phyloP scores from a whole-genome alignment of 2,888 invertebrate genomes.

The Apodemia zela region DNA sequence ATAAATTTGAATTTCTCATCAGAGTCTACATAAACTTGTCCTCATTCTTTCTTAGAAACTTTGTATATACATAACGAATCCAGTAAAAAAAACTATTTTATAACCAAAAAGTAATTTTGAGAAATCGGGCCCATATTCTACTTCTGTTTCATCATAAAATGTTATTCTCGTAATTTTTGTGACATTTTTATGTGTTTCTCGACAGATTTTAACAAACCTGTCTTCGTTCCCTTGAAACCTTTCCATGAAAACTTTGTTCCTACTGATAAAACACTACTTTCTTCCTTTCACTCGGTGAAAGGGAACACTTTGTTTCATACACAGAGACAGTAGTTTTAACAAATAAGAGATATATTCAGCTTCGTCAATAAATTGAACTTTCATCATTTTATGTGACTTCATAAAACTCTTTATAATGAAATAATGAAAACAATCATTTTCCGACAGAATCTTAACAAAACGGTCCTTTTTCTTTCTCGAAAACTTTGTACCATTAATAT shows the following conservation, averaged over 20 bases:
- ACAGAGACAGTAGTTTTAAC: no score
- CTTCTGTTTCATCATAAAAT: slow-evolving; percentile 45
- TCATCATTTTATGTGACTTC: no score
- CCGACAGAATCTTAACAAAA: no score
- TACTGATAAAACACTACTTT: no score
- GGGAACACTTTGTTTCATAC: no score
- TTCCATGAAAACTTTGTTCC: slow-evolving; percentile 61
- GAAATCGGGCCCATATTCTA: slow-evolving; percentile 38
- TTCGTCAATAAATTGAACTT: no score
- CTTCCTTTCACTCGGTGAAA: no score
- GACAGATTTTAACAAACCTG: slow-evolving; percentile 45
- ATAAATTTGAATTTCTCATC: neutral
- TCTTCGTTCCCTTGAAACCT: slow-evolving; percentile 63
- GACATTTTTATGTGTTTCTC: slow-evolving; percentile 60
- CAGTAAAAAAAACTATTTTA: neutral
- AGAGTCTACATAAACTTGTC: neutral
- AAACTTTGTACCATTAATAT: neutral
- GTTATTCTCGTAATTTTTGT: slow-evolving; percentile 51
- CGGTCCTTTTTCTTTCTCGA: neutral
- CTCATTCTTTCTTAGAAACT: neutral
- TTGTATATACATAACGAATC: neutral
- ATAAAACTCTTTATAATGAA: no score
- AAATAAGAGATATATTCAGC: no score
- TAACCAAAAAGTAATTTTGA: slow-evolving; percentile 1
- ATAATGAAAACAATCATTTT: no score